Percentiles rank a stretch among this genome's conserved stretches.
Evolutionary conservation across 2,888 invertebrate genomes (phyloP).

Genomic region (Acronicta leporina): DNA sequence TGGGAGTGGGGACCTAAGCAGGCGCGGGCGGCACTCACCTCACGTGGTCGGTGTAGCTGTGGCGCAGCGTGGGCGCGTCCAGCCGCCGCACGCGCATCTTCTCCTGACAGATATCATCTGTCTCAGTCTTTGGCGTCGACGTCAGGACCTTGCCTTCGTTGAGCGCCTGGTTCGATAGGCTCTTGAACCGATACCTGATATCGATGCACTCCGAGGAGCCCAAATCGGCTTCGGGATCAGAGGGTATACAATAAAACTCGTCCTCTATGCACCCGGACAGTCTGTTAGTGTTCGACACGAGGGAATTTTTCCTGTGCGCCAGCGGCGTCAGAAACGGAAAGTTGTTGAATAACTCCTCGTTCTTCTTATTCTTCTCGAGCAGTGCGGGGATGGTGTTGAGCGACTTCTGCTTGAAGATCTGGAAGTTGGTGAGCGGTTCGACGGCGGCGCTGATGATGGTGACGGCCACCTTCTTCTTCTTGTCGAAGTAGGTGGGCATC

Average conservation of each 20-base stretch:
- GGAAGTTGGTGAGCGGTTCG: slow-evolving; percentile 82
- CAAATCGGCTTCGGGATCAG: slow-evolving; percentile 71
- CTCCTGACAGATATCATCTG: slow-evolving; percentile 32
- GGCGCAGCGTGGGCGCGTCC: slow-evolving; percentile 64
- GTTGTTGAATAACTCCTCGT: slow-evolving; percentile 87
- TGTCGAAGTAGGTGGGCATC: slow-evolving; percentile 86
- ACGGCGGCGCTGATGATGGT: slow-evolving; percentile 72
- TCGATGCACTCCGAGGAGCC: slow-evolving; percentile 68
- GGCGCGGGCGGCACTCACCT: slow-evolving; percentile 64
- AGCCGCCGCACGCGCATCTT: slow-evolving; percentile 44
- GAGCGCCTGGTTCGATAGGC: slow-evolving; percentile 70
- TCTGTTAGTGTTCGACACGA: slow-evolving; percentile 72
- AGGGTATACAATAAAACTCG: slow-evolving; percentile 83
- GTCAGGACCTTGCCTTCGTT: slow-evolving; percentile 63
- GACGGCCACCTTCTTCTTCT: slow-evolving; percentile 74
- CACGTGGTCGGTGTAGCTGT: slow-evolving; percentile 78
- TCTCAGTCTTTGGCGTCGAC: slow-evolving; percentile 71
- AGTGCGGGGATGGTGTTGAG: slow-evolving; percentile 83
- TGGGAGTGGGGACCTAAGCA: slow-evolving; percentile 12
- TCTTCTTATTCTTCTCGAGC: slow-evolving; percentile 71
- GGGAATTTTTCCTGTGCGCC: slow-evolving; percentile 85
- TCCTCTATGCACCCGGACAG: slow-evolving; percentile 83
- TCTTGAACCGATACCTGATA: slow-evolving; percentile 72
- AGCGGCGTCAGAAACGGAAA: slow-evolving; percentile 90
- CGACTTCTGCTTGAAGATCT: slow-evolving; percentile 84